These are phyloP conservation scores for Thunnus albacares DNA, from an alignment of 2,797 vertebrate genomes.

Conservation along the genomic window DNA sequence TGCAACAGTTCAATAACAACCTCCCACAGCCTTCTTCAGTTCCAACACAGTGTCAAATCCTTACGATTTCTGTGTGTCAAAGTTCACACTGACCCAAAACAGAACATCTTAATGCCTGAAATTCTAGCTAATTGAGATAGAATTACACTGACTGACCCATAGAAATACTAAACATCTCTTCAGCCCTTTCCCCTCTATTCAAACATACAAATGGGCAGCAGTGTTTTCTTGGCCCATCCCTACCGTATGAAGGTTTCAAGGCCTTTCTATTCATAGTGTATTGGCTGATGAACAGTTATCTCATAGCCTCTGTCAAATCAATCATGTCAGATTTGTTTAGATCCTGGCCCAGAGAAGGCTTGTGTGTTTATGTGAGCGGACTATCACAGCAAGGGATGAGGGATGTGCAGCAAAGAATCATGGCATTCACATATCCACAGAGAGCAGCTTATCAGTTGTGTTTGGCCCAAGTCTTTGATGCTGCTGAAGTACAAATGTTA, in stretches of 20 bases:
- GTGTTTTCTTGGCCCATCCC: slow-evolving; percentile 66
- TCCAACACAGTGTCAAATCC: slow-evolving; percentile 40
- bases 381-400: slow-evolving; percentile 77
- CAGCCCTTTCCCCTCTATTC: slow-evolving; percentile 34
- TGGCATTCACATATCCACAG: slow-evolving; percentile 77
- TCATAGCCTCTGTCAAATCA: slow-evolving; percentile 83
- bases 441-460: slow-evolving; percentile 77
- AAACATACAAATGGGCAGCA: slow-evolving; percentile 70
- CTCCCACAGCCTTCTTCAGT: slow-evolving; percentile 10
- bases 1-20: background rate
- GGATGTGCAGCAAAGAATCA: slow-evolving; percentile 71
- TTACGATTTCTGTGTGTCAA: slow-evolving; percentile 56
- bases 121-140: slow-evolving; percentile 69
- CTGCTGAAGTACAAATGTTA: slow-evolving; percentile 71
- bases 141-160: slow-evolving; percentile 68
- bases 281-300: slow-evolving; percentile 84
- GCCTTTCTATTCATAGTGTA: slow-evolving; percentile 77
- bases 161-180: slow-evolving; percentile 75
- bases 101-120: slow-evolving; percentile 67
- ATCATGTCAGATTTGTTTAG: slow-evolving; percentile 86
- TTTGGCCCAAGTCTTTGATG: slow-evolving; percentile 76
- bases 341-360: slow-evolving; percentile 75
- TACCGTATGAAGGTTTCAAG: slow-evolving; percentile 66
- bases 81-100: slow-evolving; percentile 78
- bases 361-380: slow-evolving; percentile 79